phyloP scores from a whole-genome alignment of 2,113 vertebrate genomes.

The Centropus bengalensis region DNA sequence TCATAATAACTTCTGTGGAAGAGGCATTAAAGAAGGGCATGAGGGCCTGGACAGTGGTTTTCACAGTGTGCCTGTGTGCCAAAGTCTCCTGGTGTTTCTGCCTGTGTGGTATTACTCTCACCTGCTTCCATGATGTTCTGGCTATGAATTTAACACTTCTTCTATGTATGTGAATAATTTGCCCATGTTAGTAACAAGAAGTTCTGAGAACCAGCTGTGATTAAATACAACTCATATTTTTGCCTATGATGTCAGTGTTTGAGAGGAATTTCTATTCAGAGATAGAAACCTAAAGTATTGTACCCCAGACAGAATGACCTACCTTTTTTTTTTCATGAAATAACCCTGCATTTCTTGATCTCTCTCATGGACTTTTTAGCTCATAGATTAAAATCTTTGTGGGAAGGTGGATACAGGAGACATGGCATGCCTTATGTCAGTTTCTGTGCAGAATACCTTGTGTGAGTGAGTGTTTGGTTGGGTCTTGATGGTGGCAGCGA shows the following conservation, averaged over 20 bases:
- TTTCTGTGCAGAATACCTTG: neutral
- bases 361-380: neutral
- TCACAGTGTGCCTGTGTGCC: neutral
- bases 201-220: neutral
- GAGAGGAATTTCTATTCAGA: neutral
- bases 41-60: neutral
- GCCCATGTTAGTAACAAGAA: neutral
- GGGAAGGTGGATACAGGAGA: neutral
- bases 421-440: accelerated
- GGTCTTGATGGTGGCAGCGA: neutral
- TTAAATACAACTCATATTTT: neutral
- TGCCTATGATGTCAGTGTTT: neutral
- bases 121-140: neutral
- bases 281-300: neutral
- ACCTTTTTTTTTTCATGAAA: neutral
- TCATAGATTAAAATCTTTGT: neutral
- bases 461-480: neutral
- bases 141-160: neutral
- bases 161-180: neutral
- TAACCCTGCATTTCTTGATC: neutral
- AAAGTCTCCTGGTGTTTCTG: neutral
- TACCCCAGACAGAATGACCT: accelerated
- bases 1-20: neutral
- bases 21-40: neutral
- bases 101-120: neutral